Evolutionary conservation across 1,140 invertebrate species (phyloP).

Genomic region (Aphelinus certus): DNA sequence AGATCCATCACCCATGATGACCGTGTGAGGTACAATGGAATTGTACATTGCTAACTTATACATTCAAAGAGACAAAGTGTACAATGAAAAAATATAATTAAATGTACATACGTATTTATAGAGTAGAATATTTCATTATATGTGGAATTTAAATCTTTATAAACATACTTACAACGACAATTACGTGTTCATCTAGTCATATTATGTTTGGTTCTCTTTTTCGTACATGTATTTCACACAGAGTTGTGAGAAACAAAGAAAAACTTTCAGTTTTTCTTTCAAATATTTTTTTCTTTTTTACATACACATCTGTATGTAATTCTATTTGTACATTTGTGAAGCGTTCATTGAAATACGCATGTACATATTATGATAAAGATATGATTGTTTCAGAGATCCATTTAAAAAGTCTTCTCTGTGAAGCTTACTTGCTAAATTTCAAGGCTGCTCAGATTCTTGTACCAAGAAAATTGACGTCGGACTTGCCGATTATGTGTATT

Average conservation of each 20-base stretch:
- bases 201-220: background rate
- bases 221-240: no score
- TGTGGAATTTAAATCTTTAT: slow-evolving; percentile 17
- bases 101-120: slow-evolving; percentile 46
- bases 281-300: no score
- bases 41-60: slow-evolving; percentile 32
- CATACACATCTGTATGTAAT: no score
- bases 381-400: slow-evolving; percentile 28
- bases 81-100: slow-evolving; percentile 58
- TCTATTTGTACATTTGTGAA: slow-evolving; percentile 49
- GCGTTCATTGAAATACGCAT: slow-evolving; percentile 30
- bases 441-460: slow-evolving; percentile 37
- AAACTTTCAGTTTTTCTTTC: no score
- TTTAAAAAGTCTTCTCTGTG: slow-evolving; percentile 11
- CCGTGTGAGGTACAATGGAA: slow-evolving; percentile 26
- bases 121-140: slow-evolving; percentile 27
- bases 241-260: no score
- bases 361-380: slow-evolving; percentile 21
- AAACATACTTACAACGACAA: slow-evolving; percentile 22
- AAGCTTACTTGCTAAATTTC: slow-evolving; percentile 37
- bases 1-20: slow-evolving; percentile 4
- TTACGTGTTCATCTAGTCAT: slow-evolving; percentile 27
- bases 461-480: slow-evolving; percentile 35
- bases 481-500: slow-evolving; percentile 28
- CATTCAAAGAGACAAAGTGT: slow-evolving; percentile 52